Evolutionary conservation across 2,797 vertebrate genomes (phyloP), one percentile per base, ranked within the genome.

Genomic region (Phalanger gymnotis): DNA sequence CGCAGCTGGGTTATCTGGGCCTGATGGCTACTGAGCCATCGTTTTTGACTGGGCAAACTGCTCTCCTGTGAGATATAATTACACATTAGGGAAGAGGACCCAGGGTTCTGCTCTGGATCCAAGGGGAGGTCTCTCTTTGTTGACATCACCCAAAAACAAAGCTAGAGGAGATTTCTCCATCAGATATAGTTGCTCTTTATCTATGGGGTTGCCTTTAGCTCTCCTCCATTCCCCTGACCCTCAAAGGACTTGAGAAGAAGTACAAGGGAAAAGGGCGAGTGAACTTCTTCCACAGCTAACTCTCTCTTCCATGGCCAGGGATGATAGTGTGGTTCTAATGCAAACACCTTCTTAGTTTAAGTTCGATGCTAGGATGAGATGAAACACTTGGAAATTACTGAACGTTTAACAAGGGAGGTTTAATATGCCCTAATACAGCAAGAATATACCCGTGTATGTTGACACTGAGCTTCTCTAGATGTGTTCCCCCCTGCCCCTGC

Each of bases 401-500:
- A 66, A 66, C 61, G n/a, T 66, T 66, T n/a, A 66, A 66, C 2
- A 73, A 16, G 66, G 16, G 16, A 73, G 16, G n/a, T 73, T 73
- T 73, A 40, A 73, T 40, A 73, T 40, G 5, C 66, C 40, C 5
- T 16, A 16, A n/a, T 14, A n/a, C n/a, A 73, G 66, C 14, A 73
- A 22, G n/a, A 40, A 73, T 73, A 2, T 0, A 22, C 61, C 40
- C 40, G n/a, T 73, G 40, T 73, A 73, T 5, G 2, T 73, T 40
- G 66, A 22, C 66, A 40, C 14, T 40, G 66, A 40, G 2, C 66
- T 73, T 66, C 34, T 16, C 34, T 73, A 73, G 66, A 19, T 22
- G 6, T n/a, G 13, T 4, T n/a, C 11, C 6, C n/a, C 7, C 3
- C 30, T 1, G 3, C 6, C 58, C 31, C 13, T 0, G 2, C 57